Base-by-base conservation (phyloP, 2,888 invertebrate genomes). In the Synergus japonicus region DNA sequence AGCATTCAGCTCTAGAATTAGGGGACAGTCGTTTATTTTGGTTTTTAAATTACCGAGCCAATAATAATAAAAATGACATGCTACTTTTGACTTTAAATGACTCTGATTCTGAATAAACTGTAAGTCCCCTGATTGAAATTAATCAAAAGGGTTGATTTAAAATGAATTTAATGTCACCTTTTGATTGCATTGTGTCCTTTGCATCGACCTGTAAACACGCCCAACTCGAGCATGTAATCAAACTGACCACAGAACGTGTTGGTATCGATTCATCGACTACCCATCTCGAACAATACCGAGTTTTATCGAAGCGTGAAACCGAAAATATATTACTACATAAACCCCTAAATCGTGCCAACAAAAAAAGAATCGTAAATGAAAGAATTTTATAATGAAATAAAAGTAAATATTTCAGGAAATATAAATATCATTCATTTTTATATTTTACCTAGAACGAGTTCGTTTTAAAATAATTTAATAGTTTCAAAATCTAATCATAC, bases 181-280 rank as follows among this genome's bases (percentile, higher is more conserved):
- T 37, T 73, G 22, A 29, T 73, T 29, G 49, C 37, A 73, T 54
- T 73, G 37, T 54, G 49, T 73, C 46, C 73, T 73, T 73, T 73
- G 29, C 73, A 54, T 73, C 49, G 54, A 73, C 73, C 37, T 73
- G 49, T 54, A 73, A 73, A 73, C 73, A 73, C 46, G 49, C 49
- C 49, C 73, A 73, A 29, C 37, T 37, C 49, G 15, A 29, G 29
- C 54, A 54, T 54, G 37, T 73, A 73, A 73, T 73, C 54, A 54
- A 49, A 54, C 29, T 73, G 22, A 54, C 73, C 73, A 54, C 37
- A 49, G 49, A 54, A 54, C 73, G 73, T 73, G 73, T 73, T 73
- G 49, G 54, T 49, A 73, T 73, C 37, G 73, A 73, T 73, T 73
- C n/a, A 73, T 73, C 73, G 73, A 46, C 37, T 54, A 49, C 29